Evolutionary conservation across 1,140 invertebrate genomes (phyloP).

Genomic region (Prorops nasuta): DNA sequence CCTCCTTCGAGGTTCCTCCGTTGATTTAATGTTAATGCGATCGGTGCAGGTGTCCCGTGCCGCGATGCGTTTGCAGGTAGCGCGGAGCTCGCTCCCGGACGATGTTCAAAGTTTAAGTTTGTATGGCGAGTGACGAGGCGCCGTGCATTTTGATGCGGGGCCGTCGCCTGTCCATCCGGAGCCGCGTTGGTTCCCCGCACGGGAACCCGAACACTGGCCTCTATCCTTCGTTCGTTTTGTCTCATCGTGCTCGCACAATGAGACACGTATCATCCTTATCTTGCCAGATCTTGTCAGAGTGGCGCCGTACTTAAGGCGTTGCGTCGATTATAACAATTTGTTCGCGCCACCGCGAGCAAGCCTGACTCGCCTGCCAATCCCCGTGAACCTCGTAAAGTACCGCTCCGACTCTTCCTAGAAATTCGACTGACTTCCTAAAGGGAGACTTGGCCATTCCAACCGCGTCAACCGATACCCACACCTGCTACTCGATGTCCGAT

Average conservation of each 20-base stretch:
- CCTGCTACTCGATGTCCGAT: too few species aligned
- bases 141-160: not conserved
- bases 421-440: too few species aligned
- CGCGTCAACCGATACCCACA: too few species aligned
- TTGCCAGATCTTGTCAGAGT: slow-evolving; percentile 32
- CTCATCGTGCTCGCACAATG: slow-evolving; percentile 18
- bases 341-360: slow-evolving; percentile 21
- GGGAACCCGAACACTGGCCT: slow-evolving; percentile 8
- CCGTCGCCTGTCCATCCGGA: slow-evolving; percentile 9
- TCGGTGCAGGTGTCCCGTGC: too few species aligned
- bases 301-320: slow-evolving; percentile 24
- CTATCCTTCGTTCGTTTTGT: not conserved
- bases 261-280: slow-evolving; percentile 39
- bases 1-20: too few species aligned
- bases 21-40: too few species aligned
- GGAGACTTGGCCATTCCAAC: too few species aligned
- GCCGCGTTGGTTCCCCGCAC: slow-evolving; percentile 27
- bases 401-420: too few species aligned
- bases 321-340: slow-evolving; percentile 37
- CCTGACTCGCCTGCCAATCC: slow-evolving; percentile 15
- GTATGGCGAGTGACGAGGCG: slow-evolving; percentile 22
- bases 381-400: not conserved
- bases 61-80: too few species aligned
- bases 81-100: too few species aligned
- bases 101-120: too few species aligned